These are phyloP conservation scores for Falco cherrug DNA, from an alignment of 2,797 vertebrate species.

Conservation along the genomic window DNA sequence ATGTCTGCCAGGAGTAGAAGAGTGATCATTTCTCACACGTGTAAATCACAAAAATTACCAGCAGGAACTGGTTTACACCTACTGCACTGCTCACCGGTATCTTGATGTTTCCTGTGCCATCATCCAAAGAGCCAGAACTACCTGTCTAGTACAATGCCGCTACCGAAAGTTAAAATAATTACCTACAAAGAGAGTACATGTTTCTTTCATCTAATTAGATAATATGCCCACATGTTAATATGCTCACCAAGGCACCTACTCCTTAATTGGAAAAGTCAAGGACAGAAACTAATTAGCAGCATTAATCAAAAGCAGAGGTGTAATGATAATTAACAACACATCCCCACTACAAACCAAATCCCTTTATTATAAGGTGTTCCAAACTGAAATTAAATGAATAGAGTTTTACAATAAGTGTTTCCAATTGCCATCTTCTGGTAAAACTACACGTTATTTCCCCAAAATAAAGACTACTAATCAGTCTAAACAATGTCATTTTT, in stretches of 20 bases:
- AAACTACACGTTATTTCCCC: background rate
- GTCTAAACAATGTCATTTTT: background rate
- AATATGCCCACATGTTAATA: constrained; percentile 74
- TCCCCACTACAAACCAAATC: constrained; percentile 21
- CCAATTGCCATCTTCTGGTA: constrained; percentile 7
- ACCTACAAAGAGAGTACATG: constrained; percentile 43
- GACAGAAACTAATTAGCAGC: constrained; percentile 75
- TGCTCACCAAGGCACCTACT: constrained; percentile 41
- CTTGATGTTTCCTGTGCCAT: background rate
- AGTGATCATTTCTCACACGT: background rate
- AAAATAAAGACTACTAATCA: background rate
- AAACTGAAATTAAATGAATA: background rate
- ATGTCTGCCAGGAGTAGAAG: background rate
- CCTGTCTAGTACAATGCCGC: background rate
- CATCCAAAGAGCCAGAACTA: background rate
- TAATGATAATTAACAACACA: constrained; percentile 73
- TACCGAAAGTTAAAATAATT: constrained; percentile 60
- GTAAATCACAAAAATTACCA: background rate
- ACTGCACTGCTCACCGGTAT: background rate
- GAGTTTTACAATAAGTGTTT: background rate
- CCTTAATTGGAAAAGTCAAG: constrained; percentile 78
- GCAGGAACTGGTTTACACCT: background rate
- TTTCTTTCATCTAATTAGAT: constrained; percentile 71
- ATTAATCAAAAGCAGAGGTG: constrained; percentile 76
- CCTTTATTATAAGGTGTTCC: constrained; percentile 31